phyloP scores from a whole-genome alignment of 2,113 vertebrate genomes.

The Shinisaurus crocodilurus region DNA sequence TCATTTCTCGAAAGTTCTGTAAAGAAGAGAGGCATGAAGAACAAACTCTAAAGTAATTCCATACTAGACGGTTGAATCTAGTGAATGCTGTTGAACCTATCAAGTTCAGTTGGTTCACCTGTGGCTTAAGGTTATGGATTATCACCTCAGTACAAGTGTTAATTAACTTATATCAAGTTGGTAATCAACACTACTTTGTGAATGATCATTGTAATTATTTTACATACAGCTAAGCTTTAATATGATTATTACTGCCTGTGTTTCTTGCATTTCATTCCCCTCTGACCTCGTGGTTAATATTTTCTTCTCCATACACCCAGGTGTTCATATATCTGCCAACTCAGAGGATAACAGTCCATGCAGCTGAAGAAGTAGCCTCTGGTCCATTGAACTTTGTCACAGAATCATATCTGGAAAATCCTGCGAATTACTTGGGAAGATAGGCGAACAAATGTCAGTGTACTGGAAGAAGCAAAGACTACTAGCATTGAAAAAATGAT shows the following conservation, averaged over 20 bases:
- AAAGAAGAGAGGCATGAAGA: slow-evolving; percentile 33
- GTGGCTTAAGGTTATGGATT: not conserved
- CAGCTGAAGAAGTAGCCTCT: not conserved
- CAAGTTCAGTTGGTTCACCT: not conserved
- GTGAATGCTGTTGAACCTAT: no score
- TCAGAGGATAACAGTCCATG: not conserved
- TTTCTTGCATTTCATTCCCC: not conserved
- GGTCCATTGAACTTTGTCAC: not conserved
- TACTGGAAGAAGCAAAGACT: no score
- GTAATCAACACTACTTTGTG: not conserved
- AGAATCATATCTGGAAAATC: no score
- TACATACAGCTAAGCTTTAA: not conserved
- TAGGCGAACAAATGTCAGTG: no score
- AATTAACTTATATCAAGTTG: not conserved
- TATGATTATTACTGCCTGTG: not conserved
- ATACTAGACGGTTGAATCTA: no score
- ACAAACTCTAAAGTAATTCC: not conserved
- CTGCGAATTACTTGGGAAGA: no score
- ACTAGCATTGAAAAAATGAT: no score
- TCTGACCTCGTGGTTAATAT: no score
- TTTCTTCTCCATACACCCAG: not conserved
- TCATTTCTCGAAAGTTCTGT: slow-evolving; percentile 92
- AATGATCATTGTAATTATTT: not conserved
- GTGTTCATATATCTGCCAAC: not conserved
- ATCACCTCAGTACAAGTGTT: not conserved